phyloP scores from a whole-genome alignment of 2,888 invertebrate genomes.

The Phlogophora meticulosa region DNA sequence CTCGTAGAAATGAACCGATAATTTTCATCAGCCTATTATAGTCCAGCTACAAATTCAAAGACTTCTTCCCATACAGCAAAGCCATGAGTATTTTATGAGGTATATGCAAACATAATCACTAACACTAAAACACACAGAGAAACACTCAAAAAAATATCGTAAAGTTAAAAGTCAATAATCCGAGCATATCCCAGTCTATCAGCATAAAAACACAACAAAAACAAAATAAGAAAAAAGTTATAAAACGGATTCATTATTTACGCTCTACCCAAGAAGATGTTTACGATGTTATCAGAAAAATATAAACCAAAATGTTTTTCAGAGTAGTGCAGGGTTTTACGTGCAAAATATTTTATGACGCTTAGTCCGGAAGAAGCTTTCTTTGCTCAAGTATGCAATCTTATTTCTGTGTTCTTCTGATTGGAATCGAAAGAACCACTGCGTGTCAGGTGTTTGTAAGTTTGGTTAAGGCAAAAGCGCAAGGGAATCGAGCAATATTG shows the following conservation, averaged over 20 bases:
- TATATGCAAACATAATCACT: not conserved
- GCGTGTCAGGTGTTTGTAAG: not conserved
- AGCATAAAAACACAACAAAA: conserved; percentile 41
- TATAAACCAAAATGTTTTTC: conserved; percentile 60
- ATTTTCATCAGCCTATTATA: too few relatives aligned
- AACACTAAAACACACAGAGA: not conserved
- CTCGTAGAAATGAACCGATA: too few relatives aligned
- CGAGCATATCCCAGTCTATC: conserved; percentile 21
- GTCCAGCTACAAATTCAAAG: too few relatives aligned
- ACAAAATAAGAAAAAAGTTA: conserved; percentile 45
- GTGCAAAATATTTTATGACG: conserved; percentile 55
- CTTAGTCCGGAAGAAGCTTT: conserved; percentile 28
- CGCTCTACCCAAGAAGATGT: conserved; percentile 43
- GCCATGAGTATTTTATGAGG: too few relatives aligned
- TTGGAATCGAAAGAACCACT: not conserved
- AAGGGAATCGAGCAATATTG: too few relatives aligned
- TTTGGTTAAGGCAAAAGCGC: too few relatives aligned
- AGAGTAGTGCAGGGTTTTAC: conserved; percentile 49
- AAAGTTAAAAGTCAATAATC: conserved; percentile 41
- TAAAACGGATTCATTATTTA: conserved; percentile 60
- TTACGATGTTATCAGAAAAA: conserved; percentile 63
- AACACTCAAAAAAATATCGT: not conserved
- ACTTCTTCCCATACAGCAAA: too few relatives aligned
- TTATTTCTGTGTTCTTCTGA: conserved; percentile 23
- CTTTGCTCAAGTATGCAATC: conserved; percentile 12